Evolutionary conservation across 2,113 vertebrate genomes (phyloP).

Genomic region (Ammodytes marinus): DNA sequence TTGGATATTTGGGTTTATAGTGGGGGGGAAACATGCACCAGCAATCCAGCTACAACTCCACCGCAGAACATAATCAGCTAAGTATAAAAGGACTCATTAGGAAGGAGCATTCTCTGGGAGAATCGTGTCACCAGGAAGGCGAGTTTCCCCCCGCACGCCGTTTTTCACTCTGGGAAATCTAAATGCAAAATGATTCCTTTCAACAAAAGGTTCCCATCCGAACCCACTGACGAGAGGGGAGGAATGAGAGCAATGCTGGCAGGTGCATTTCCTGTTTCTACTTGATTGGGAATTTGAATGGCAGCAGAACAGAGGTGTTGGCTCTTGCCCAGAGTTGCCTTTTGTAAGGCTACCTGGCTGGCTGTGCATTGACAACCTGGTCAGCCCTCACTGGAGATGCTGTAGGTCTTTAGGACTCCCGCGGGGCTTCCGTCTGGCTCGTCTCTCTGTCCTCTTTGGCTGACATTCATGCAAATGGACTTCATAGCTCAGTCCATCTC

Average conservation of each 20-base stretch:
- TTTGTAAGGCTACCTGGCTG: constrained; percentile 39
- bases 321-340: constrained; percentile 58
- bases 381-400: constrained; percentile 27
- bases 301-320: constrained; percentile 46
- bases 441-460: constrained; percentile 29
- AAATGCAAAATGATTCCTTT: constrained; percentile 71
- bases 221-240: constrained; percentile 45
- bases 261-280: constrained; percentile 53
- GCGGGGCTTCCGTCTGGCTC: constrained; percentile 42
- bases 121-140: constrained; percentile 3
- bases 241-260: constrained; percentile 34
- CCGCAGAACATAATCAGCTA: constrained; percentile 54
- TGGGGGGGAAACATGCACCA: constrained; percentile 55
- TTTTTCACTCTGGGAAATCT: constrained; percentile 68
- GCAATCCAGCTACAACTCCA: constrained; percentile 47
- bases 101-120: constrained; percentile 34
- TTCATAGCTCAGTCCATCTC: constrained; percentile 34
- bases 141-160: constrained; percentile 31
- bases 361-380: constrained; percentile 13
- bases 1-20: constrained; percentile 75
- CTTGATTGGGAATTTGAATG: constrained; percentile 57
- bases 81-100: constrained; percentile 60
- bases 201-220: constrained; percentile 62
- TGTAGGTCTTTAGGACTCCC: constrained; percentile 31
- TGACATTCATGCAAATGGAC: constrained; percentile 62